These are phyloP conservation scores for Hemichromis elongatus DNA, from an alignment of 2,113 vertebrate genomes.

Conservation along the genomic window DNA sequence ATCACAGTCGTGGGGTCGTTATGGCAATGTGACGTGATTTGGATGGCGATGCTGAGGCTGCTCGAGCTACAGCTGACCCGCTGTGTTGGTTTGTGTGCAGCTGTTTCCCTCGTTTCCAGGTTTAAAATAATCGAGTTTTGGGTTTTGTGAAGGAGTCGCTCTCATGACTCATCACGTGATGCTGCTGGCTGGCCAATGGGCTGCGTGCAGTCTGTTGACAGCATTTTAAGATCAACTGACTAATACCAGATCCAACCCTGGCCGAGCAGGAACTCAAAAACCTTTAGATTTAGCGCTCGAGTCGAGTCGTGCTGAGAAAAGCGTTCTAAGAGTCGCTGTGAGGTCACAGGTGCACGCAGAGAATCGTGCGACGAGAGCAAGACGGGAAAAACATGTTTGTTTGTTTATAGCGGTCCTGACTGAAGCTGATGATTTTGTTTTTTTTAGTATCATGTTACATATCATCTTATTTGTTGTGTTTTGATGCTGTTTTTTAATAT, in stretches of 20 bases:
- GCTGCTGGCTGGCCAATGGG: background rate
- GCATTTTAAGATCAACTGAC: background rate
- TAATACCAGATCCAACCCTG: background rate
- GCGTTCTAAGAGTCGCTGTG: rapidly evolving
- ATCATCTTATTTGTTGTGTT: too few relatives aligned
- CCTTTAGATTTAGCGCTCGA: background rate
- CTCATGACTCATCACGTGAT: background rate
- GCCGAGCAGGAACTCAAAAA: rapidly evolving
- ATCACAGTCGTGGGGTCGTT: background rate
- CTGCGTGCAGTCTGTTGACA: background rate
- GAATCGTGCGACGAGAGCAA: background rate
- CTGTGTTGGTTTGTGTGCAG: background rate
- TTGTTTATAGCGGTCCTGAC: background rate
- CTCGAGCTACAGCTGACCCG: rapidly evolving
- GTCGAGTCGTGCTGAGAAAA: rapidly evolving
- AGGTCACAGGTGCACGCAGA: background rate
- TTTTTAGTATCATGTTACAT: too few relatives aligned
- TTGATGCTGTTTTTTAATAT: too few relatives aligned
- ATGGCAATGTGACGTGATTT: background rate
- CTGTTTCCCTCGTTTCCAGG: background rate
- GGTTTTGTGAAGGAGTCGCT: rapidly evolving
- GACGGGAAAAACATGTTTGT: background rate
- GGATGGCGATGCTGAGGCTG: background rate
- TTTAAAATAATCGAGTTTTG: background rate
- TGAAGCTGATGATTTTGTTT: too few relatives aligned